phyloP scores from a whole-genome alignment of 2,888 invertebrate species.

The Caradrina clavipalpis region DNA sequence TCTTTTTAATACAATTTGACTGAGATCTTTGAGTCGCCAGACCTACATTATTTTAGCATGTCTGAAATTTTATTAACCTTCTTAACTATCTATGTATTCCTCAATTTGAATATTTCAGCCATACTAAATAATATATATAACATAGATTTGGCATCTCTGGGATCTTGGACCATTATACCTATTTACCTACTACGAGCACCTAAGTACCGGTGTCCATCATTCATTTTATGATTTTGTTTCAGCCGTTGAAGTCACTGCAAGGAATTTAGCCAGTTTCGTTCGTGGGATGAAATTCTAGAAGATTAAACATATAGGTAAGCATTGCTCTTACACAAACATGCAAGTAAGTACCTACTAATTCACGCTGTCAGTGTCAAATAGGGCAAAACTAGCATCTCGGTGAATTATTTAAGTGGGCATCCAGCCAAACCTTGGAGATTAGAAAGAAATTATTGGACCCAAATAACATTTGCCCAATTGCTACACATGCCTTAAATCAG shows the following conservation, averaged over 20 bases:
- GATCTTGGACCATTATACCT: not conserved
- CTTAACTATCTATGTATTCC: too few relatives aligned
- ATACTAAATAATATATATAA: not conserved
- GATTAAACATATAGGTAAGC: conserved; percentile 47
- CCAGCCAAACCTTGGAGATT: conserved; percentile 34
- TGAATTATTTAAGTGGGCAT: conserved; percentile 46
- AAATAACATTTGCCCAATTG: conserved; percentile 47
- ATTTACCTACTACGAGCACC: not conserved
- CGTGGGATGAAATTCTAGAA: conserved; percentile 12
- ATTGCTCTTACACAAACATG: not conserved
- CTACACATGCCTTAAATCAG: conserved; percentile 29
- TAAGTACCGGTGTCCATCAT: not conserved
- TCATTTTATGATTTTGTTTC: conserved; percentile 39
- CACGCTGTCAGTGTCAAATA: not conserved
- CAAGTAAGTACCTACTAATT: not conserved
- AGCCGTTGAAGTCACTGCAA: conserved; percentile 18
- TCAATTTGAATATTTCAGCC: too few relatives aligned
- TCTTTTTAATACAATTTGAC: too few relatives aligned
- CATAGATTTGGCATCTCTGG: not conserved
- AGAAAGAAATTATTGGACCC: conserved; percentile 39
- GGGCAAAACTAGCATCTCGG: conserved; percentile 20
- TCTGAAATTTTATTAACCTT: too few relatives aligned
- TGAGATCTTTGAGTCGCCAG: too few relatives aligned
- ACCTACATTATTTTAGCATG: too few relatives aligned
- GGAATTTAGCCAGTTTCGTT: not conserved